These are phyloP conservation scores for Nerophis lumbriciformis DNA, from an alignment of 2,113 vertebrate genomes.

Conservation along the genomic window DNA sequence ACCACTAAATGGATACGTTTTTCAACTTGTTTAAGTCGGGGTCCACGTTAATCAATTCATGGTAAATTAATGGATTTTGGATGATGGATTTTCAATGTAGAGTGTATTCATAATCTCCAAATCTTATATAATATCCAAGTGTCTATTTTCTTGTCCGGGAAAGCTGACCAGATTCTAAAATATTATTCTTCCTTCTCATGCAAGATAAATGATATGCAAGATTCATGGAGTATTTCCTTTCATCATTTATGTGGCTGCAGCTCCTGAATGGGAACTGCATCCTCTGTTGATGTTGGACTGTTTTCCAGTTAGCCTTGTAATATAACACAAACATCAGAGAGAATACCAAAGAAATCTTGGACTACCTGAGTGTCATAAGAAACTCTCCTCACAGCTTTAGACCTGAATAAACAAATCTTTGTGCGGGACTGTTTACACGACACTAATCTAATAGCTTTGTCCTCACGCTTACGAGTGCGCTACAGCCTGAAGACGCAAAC, in stretches of 20 bases:
- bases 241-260: background rate
- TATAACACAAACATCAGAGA: background rate
- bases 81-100: background rate
- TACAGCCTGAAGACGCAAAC: no score
- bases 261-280: background rate
- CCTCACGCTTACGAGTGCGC: no score
- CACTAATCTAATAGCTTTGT: background rate
- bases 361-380: background rate
- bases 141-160: background rate
- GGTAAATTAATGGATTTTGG: background rate
- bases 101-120: background rate
- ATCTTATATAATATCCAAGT: background rate
- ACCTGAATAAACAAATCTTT: background rate
- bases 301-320: slow-evolving; percentile 1
- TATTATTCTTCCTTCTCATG: slow-evolving; percentile 3
- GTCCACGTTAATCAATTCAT: no score
- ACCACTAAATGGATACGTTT: no score
- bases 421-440: background rate
- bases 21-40: no score
- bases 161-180: background rate
- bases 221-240: slow-evolving; percentile 5
- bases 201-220: slow-evolving; percentile 6
- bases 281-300: slow-evolving; percentile 4
- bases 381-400: background rate
- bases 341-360: slow-evolving; percentile 8